Evolutionary conservation across 2,797 vertebrate species (phyloP).

Genomic region (Euphonia xanthogaster): DNA sequence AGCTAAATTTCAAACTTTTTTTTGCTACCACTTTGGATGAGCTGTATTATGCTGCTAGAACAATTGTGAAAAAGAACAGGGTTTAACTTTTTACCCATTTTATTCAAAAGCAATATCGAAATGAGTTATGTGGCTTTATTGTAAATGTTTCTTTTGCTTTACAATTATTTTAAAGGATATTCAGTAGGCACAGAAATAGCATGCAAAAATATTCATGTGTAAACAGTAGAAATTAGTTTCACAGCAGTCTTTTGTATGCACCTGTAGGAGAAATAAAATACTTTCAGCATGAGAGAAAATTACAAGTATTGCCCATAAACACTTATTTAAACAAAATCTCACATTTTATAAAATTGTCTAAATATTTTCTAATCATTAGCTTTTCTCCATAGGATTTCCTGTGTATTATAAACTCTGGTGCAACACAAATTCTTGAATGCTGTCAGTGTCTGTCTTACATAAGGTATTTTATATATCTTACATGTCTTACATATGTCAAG

Average conservation of each 20-base stretch:
- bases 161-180: neutral
- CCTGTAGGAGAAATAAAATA: neutral
- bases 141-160: neutral
- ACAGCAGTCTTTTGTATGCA: neutral
- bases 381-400: neutral
- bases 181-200: neutral
- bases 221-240: neutral
- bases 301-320: neutral
- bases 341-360: neutral
- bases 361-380: neutral
- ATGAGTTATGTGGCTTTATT: neutral
- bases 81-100: neutral
- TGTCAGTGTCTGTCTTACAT: neutral
- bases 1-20: neutral
- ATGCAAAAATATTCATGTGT: neutral
- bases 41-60: neutral
- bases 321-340: neutral
- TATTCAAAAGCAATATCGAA: neutral
- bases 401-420: neutral
- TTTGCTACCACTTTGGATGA: neutral
- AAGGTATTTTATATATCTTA: neutral
- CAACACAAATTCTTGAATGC: neutral
- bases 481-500: neutral
- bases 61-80: neutral
- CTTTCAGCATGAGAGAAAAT: neutral